Percentiles rank a stretch among this genome's conserved stretches.
Evolutionary conservation across 2,797 vertebrate species (phyloP).

Genomic region (Gephyroberyx darwinii): DNA sequence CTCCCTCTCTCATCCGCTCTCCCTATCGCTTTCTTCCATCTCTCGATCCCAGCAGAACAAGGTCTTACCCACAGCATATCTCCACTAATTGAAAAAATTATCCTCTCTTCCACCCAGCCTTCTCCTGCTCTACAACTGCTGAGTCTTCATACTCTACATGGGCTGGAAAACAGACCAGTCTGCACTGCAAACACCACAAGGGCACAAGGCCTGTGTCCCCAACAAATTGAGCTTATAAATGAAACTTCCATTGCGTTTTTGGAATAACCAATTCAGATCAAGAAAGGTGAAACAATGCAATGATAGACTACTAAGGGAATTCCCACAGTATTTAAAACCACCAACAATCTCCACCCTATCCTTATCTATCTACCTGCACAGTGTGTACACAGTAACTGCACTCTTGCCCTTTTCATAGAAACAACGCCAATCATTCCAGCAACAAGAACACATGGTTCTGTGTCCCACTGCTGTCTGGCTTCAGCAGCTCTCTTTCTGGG

Average conservation of each 20-base stretch:
- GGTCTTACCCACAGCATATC: not conserved
- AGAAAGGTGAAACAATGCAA: not conserved
- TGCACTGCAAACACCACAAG: not conserved
- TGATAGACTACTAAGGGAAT: not conserved
- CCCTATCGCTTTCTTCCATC: constrained; percentile 3
- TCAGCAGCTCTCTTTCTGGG: constrained; percentile 12
- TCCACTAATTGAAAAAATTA: constrained; percentile 22
- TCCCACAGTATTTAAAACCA: constrained; percentile 1
- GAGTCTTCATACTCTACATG: not conserved
- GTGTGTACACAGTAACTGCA: not conserved
- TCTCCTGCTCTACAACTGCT: constrained; percentile 8
- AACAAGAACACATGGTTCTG: constrained; percentile 1
- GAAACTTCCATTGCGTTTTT: too few species aligned
- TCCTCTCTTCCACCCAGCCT: not conserved
- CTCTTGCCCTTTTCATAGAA: constrained; percentile 2
- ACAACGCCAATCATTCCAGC: constrained; percentile 9
- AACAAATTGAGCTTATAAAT: not conserved
- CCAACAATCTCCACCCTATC: not conserved
- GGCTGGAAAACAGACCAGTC: too few species aligned
- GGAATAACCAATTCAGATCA: constrained; percentile 6
- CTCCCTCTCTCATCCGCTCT: not conserved
- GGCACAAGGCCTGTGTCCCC: not conserved
- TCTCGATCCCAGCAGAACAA: constrained; percentile 14
- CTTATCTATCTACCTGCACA: not conserved
- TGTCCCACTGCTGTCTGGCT: constrained; percentile 9